Evolutionary conservation across 2,888 invertebrate genomes (phyloP).

Genomic region (Pollenia angustigena): DNA sequence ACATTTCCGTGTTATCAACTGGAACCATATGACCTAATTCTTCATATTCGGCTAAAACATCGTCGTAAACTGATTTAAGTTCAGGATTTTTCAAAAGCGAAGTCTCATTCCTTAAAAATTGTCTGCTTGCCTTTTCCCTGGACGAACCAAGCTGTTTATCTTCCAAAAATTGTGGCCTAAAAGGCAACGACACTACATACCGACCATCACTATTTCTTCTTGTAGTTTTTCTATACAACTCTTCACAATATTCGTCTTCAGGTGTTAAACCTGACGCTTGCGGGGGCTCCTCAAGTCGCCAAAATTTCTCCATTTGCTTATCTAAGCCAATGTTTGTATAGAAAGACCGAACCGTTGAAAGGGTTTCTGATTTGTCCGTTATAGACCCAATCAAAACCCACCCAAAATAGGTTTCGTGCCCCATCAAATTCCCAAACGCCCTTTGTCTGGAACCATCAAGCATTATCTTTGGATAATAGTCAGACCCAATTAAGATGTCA

Average conservation of each 20-base stretch:
- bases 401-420: slow-evolving; percentile 17
- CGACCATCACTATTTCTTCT: background rate
- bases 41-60: slow-evolving; percentile 1
- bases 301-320: too few species aligned
- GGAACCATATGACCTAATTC: background rate
- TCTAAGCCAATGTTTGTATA: background rate
- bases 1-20: background rate
- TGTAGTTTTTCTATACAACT: background rate
- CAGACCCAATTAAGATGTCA: background rate
- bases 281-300: slow-evolving; percentile 5
- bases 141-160: background rate
- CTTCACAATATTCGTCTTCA: slow-evolving; percentile 24
- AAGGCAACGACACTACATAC: slow-evolving; percentile 8
- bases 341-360: background rate
- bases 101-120: background rate
- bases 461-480: too few species aligned
- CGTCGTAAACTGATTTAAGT: background rate
- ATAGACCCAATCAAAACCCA: slow-evolving; percentile 16
- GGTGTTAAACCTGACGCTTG: background rate
- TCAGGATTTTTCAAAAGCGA: background rate
- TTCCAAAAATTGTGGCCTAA: background rate
- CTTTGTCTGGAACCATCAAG: background rate
- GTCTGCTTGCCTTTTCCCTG: too few species aligned
- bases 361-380: background rate
- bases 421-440: slow-evolving; percentile 16